These are phyloP conservation scores for Petrocephalus microphthalmus DNA, from an alignment of 2,113 vertebrate species.

Conservation along the genomic window DNA sequence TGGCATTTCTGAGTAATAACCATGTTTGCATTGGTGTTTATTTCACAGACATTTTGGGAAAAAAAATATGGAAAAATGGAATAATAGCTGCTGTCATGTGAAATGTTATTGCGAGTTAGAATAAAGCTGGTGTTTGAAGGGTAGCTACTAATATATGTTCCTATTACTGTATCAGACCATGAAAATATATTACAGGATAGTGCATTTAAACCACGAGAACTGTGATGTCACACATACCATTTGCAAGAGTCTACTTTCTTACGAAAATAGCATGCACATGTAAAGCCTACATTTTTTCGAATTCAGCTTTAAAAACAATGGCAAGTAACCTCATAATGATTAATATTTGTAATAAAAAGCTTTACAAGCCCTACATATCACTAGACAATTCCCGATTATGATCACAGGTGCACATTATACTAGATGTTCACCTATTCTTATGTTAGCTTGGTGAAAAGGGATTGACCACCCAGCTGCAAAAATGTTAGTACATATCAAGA, in stretches of 20 bases:
- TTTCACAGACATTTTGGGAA: background rate
- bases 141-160: background rate
- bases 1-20: background rate
- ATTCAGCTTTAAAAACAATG: background rate
- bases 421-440: conserved; percentile 59
- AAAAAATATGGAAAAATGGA: background rate
- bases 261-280: background rate
- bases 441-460: conserved; percentile 63
- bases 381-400: background rate
- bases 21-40: background rate
- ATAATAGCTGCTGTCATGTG: background rate
- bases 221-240: background rate
- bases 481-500: conserved; percentile 58
- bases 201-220: background rate
- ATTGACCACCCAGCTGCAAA: conserved; percentile 64
- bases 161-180: background rate
- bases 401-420: conserved; percentile 47
- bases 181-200: background rate
- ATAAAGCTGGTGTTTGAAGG: background rate
- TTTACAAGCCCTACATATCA: background rate
- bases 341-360: background rate
- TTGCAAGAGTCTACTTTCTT: background rate
- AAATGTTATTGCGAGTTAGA: background rate
- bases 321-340: background rate
- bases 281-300: background rate